Conservation (phyloP, 2,113 vertebrate species). For the Echinops telfairi region DNA sequence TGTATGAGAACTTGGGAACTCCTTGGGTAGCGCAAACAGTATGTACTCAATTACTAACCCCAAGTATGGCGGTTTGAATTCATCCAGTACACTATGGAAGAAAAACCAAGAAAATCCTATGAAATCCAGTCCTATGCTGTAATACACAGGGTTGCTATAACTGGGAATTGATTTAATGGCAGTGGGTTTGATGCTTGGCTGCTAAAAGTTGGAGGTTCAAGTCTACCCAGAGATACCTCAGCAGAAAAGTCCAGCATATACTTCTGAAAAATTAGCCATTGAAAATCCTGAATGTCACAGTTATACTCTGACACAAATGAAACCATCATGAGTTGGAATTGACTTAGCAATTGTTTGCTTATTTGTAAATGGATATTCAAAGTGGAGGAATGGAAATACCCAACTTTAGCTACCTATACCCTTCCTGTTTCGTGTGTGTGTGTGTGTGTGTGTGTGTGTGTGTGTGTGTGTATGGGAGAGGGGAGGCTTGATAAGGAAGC, state of each 20-base stretch:
- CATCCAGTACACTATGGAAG: not conserved
- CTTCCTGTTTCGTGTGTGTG: not conserved
- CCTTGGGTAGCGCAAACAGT: not conserved
- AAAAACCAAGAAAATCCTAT: not conserved
- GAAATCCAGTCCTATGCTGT: not conserved
- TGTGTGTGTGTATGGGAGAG: too few relatives aligned
- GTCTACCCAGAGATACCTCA: not conserved
- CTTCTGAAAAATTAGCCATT: not conserved
- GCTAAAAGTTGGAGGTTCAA: not conserved
- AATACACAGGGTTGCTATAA: not conserved
- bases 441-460: too few relatives aligned
- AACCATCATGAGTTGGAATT: not conserved
- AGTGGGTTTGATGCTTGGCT: not conserved
- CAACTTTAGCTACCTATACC: not conserved
- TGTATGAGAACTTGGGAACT: not conserved
- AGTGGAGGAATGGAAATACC: too few relatives aligned
- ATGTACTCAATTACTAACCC: not conserved
- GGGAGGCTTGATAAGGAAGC: not conserved
- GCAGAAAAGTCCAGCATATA: not conserved
- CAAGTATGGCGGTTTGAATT: not conserved
- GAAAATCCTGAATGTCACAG: not conserved
- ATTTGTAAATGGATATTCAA: too few relatives aligned
- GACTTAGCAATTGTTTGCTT: not conserved
- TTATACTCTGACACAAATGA: not conserved
- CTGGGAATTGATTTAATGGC: not conserved